A percentile compares a stretch with the other conserved stretches of the same genome.
phyloP scores from a whole-genome alignment of 2,797 vertebrate species.

The Anolis apletophallus region DNA sequence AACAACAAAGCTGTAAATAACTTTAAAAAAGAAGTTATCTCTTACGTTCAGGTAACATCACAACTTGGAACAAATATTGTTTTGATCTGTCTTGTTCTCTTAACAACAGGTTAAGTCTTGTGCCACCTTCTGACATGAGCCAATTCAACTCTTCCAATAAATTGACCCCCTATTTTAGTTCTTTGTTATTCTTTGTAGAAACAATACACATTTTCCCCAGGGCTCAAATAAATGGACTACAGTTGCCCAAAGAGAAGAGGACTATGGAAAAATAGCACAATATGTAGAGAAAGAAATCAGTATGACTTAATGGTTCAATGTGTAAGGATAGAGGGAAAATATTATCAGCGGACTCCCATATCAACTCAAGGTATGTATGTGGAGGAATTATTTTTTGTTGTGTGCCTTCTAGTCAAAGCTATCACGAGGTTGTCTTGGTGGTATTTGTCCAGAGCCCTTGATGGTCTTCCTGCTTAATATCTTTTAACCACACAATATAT shows the following conservation, averaged over 20 bases:
- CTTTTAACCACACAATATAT: slow-evolving; percentile 1
- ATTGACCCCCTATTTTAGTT: background rate
- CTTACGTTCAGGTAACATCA: slow-evolving; percentile 26
- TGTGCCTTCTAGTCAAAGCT: no score
- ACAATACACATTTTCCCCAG: background rate
- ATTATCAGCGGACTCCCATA: no score
- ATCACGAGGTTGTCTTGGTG: no score
- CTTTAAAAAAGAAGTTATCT: slow-evolving; percentile 35
- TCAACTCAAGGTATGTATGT: background rate
- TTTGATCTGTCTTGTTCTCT: slow-evolving; percentile 6
- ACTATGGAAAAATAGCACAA: background rate
- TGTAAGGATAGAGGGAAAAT: background rate
- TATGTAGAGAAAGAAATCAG: background rate
- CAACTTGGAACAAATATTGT: slow-evolving; percentile 41
- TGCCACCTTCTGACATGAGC: slow-evolving; percentile 38
- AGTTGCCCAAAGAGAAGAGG: background rate
- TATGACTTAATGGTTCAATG: background rate
- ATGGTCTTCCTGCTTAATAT: background rate
- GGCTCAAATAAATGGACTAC: background rate
- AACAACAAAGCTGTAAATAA: slow-evolving; percentile 51
- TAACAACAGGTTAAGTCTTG: slow-evolving; percentile 24
- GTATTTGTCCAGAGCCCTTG: no score
- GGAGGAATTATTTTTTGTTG: no score
- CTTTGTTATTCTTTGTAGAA: background rate
- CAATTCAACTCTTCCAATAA: slow-evolving; percentile 39